These are phyloP conservation scores for Drosophila simulans DNA, from an alignment of 1,140 invertebrate species.

Conservation along the genomic window DNA sequence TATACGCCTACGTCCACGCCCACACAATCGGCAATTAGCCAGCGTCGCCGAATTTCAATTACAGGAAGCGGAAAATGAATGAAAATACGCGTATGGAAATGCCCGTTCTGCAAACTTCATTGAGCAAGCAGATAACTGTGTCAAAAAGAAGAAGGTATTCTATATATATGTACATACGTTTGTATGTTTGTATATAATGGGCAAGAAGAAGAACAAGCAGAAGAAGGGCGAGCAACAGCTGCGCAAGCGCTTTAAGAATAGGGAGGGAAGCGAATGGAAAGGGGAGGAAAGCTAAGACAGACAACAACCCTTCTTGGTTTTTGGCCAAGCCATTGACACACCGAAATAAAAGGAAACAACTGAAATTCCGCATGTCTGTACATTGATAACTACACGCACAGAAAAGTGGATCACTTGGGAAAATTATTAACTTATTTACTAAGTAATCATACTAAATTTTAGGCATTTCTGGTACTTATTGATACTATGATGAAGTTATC, in stretches of 20 bases:
- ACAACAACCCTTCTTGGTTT: slow-evolving; percentile 66
- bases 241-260: slow-evolving; percentile 51
- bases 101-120: slow-evolving; percentile 53
- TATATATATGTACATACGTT: slow-evolving; percentile 3
- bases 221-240: slow-evolving; percentile 57
- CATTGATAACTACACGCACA: slow-evolving; percentile 16
- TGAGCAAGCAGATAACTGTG: slow-evolving; percentile 64
- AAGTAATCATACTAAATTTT: too few species aligned
- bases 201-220: slow-evolving; percentile 35
- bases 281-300: slow-evolving; percentile 41
- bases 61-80: slow-evolving; percentile 74
- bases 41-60: slow-evolving; percentile 62
- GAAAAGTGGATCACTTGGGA: neutral
- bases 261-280: neutral
- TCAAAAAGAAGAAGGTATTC: slow-evolving; percentile 27
- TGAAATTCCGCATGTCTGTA: slow-evolving; percentile 39
- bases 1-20: slow-evolving; percentile 23
- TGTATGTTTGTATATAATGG: slow-evolving; percentile 1
- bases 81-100: slow-evolving; percentile 67
- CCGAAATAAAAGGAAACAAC: slow-evolving; percentile 24
- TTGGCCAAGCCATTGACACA: slow-evolving; percentile 63
- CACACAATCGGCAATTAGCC: slow-evolving; percentile 32
- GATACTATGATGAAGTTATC: too few species aligned
- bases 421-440: neutral
- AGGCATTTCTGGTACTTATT: too few species aligned